A percentile compares a stretch with the other conserved stretches of the same genome.
Conservation (phyloP, 2,113 vertebrate genomes). For the Nothobranchius kuhntae region DNA sequence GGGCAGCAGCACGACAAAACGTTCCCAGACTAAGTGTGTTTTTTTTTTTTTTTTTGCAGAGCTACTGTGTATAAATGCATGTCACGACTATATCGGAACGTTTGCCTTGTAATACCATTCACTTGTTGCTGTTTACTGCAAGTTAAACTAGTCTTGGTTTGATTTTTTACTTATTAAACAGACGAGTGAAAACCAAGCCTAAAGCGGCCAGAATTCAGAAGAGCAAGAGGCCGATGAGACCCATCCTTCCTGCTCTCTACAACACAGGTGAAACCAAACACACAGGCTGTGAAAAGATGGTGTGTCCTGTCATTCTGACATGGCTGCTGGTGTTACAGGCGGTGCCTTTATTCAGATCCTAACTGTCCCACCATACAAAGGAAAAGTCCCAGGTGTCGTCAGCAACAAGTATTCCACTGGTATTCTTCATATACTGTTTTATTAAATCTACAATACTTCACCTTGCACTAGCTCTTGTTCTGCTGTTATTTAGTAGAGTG, state of each 20-base stretch:
- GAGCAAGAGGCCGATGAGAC: conserved; percentile 85
- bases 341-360: conserved; percentile 71
- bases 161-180: conserved; percentile 18
- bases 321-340: conserved; percentile 35
- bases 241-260: conserved; percentile 88
- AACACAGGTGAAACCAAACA: conserved; percentile 66
- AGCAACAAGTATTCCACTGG: conserved; percentile 50
- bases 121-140: neutral
- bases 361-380: conserved; percentile 68
- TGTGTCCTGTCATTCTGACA: neutral
- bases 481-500: neutral
- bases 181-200: conserved; percentile 24
- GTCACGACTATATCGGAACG: too few species aligned
- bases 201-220: conserved; percentile 60
- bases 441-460: neutral
- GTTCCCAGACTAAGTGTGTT: conserved; percentile 28
- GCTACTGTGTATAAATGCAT: neutral
- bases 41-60: neutral
- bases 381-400: conserved; percentile 43
- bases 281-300: neutral
- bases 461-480: too few species aligned
- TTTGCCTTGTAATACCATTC: neutral
- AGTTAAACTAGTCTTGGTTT: too few species aligned
- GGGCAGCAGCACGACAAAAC: conserved; percentile 56
- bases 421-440: conserved; percentile 18